These are phyloP conservation scores for Graphium colonna DNA, from an alignment of 2,888 invertebrate genomes.

Conservation along the genomic window DNA sequence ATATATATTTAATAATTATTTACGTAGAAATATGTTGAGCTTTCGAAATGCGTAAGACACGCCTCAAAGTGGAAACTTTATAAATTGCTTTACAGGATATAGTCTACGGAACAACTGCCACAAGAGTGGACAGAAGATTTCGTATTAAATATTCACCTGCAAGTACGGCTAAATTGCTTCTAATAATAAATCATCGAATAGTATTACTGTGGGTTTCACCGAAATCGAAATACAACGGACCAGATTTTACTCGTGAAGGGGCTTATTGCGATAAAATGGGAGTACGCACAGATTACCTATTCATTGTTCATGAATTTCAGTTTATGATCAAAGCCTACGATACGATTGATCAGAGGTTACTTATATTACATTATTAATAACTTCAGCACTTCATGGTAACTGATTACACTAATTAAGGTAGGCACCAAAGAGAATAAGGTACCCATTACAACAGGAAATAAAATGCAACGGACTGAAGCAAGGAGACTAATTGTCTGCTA, in stretches of 20 bases:
- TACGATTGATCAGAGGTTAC: too few relatives aligned
- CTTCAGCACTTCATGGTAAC: too few relatives aligned
- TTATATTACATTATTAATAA: too few relatives aligned
- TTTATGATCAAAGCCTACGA: too few relatives aligned
- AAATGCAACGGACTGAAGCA: too few relatives aligned
- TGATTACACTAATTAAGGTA: too few relatives aligned
- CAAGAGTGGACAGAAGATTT: background rate
- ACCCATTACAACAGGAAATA: too few relatives aligned
- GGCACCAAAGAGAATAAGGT: too few relatives aligned
- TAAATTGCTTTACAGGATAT: background rate
- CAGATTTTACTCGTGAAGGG: slow-evolving; percentile 26
- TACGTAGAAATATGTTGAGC: background rate
- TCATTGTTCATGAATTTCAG: too few relatives aligned
- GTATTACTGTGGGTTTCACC: slow-evolving; percentile 22
- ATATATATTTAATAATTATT: too few relatives aligned
- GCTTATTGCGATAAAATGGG: slow-evolving; percentile 27
- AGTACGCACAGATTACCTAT: slow-evolving; percentile 22
- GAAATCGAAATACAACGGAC: slow-evolving; percentile 21
- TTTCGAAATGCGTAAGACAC: background rate
- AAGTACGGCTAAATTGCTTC: slow-evolving; percentile 6
- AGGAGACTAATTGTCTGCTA: too few relatives aligned
- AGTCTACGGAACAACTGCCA: background rate
- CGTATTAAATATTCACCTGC: background rate
- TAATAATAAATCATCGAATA: slow-evolving; percentile 17
- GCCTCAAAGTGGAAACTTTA: background rate